These are phyloP conservation scores for Otolemur garnettii DNA, from an alignment of 2,113 vertebrate species.

Conservation along the genomic window DNA sequence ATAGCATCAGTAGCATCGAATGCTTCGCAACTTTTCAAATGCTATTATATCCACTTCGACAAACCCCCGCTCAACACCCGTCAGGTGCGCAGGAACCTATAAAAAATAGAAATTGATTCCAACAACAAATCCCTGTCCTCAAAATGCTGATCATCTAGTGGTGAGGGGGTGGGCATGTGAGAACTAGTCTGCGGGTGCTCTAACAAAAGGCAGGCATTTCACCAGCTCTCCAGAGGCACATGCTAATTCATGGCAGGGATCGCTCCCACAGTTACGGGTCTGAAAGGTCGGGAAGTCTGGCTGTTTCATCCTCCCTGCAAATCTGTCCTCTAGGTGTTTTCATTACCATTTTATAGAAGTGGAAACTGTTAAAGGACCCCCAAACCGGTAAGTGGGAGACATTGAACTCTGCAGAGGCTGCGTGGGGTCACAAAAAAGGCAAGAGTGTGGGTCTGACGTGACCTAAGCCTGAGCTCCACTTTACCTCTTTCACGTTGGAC, in stretches of 20 bases:
- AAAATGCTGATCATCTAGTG: background rate
- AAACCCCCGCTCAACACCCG: background rate
- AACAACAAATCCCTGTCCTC: background rate
- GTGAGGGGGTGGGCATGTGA: background rate
- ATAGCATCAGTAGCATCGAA: constrained; percentile 40
- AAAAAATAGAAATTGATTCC: background rate
- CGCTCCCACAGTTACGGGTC: background rate
- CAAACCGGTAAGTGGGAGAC: background rate
- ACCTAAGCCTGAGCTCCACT: background rate
- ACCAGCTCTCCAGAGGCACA: background rate
- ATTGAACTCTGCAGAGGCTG: background rate
- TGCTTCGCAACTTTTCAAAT: background rate
- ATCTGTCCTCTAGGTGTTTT: background rate
- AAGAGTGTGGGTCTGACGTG: background rate
- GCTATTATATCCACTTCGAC: constrained; percentile 30
- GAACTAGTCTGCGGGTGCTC: fast-evolving
- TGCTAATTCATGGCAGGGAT: background rate
- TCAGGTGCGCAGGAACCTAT: background rate
- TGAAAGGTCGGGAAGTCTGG: background rate
- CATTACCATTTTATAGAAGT: background rate
- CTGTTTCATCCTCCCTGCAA: background rate
- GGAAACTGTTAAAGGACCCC: background rate
- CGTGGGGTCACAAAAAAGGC: background rate
- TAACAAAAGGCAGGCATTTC: background rate
- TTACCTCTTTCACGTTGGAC: background rate